Conservation (phyloP, 2,888 invertebrate genomes). For the Perizoma flavofasciatum region DNA sequence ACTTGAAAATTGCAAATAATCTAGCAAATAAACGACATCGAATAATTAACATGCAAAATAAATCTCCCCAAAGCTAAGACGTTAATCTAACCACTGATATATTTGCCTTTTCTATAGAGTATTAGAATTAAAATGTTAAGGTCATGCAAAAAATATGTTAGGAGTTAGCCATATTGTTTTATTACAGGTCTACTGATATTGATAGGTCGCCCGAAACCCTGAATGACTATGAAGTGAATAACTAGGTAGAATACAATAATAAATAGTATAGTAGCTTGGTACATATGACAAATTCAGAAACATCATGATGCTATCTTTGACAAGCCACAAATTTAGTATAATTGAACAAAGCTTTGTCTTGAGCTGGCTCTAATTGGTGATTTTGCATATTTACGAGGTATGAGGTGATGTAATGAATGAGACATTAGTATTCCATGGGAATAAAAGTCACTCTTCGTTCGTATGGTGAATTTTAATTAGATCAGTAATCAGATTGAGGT, state of each 20-base stretch:
- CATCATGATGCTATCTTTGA: conserved; percentile 16
- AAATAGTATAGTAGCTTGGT: not conserved
- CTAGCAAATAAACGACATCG: conserved; percentile 30
- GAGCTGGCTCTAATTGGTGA: conserved; percentile 10
- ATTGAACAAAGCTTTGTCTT: conserved; percentile 1
- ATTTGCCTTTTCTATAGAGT: conserved; percentile 23
- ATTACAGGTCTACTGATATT: conserved; percentile 13
- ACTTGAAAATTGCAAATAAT: conserved; percentile 32
- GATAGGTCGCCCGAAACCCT: conserved; percentile 23
- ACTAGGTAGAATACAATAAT: no score
- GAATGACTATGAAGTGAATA: conserved; percentile 12
- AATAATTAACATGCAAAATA: conserved; percentile 33
- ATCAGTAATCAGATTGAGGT: not conserved
- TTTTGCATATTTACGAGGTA: conserved; percentile 12
- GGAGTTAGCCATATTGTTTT: conserved; percentile 26
- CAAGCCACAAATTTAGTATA: conserved; percentile 10
- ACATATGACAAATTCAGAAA: conserved; percentile 12
- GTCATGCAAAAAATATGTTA: conserved; percentile 59
- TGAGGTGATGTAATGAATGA: conserved; percentile 30
- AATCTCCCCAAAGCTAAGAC: conserved; percentile 23
- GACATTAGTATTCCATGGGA: conserved; percentile 27
- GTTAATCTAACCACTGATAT: conserved; percentile 36
- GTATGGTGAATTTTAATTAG: conserved; percentile 25
- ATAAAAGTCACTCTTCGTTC: conserved; percentile 18
- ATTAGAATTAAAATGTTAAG: conserved; percentile 57